phyloP scores from a whole-genome alignment of 1,140 invertebrate genomes.

The Aphaenogaster rudis region DNA sequence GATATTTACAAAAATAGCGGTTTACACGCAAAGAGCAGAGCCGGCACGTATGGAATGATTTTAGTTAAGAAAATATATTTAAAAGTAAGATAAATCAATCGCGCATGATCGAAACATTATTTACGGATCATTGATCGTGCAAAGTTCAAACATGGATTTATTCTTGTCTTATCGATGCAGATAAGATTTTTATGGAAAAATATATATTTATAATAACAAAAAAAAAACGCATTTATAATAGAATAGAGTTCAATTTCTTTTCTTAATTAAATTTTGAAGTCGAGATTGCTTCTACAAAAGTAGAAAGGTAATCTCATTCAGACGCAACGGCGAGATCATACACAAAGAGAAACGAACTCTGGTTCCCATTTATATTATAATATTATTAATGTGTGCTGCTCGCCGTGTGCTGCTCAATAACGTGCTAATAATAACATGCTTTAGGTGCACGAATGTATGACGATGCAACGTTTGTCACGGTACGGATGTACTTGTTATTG shows the following conservation, averaged over 20 bases:
- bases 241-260: neutral
- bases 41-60: neutral
- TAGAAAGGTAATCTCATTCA: neutral
- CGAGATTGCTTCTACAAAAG: neutral
- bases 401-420: neutral
- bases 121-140: slow-evolving; percentile 28
- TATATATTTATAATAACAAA: neutral
- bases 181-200: slow-evolving; percentile 17
- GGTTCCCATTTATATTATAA: neutral
- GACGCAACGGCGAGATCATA: no score
- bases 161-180: slow-evolving; percentile 27
- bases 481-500: slow-evolving; percentile 19
- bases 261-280: neutral
- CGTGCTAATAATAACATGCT: neutral
- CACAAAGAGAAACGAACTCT: neutral
- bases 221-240: neutral
- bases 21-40: neutral
- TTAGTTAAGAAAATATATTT: neutral
- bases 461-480: neutral
- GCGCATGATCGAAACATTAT: slow-evolving; percentile 9
- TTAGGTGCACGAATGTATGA: neutral
- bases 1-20: neutral
- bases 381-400: neutral
- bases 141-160: slow-evolving; percentile 48
- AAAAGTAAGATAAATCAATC: slow-evolving; percentile 11